Evolutionary conservation across 1,140 invertebrate species (phyloP).

Genomic region (Marisa cornuarietis): DNA sequence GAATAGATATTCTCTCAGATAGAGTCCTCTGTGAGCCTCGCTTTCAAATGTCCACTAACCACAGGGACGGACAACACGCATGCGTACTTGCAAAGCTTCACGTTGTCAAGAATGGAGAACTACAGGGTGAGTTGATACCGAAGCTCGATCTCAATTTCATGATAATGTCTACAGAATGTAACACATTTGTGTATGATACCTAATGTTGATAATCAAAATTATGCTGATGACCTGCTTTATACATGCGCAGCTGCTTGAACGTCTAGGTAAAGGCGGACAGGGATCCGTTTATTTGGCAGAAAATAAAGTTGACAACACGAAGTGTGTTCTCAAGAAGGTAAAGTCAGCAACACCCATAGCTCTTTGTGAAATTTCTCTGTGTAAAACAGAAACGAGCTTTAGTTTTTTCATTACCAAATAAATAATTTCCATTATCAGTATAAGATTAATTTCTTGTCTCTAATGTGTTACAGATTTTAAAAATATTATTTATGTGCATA

Average conservation of each 20-base stretch:
- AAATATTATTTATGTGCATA: neutral
- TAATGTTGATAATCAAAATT: neutral
- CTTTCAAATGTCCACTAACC: neutral
- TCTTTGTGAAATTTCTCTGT: too few relatives aligned
- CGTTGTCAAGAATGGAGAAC: slow-evolving; percentile 61
- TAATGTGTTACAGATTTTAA: neutral
- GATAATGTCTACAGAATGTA: neutral
- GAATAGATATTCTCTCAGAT: too few relatives aligned
- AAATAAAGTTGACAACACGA: slow-evolving; percentile 39
- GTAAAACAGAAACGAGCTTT: too few relatives aligned
- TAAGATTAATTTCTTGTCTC: too few relatives aligned
- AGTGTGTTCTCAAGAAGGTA: slow-evolving; percentile 61
- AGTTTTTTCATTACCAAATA: too few relatives aligned
- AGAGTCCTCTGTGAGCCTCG: too few relatives aligned
- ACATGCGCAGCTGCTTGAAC: slow-evolving; percentile 51
- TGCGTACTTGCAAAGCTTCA: slow-evolving; percentile 46
- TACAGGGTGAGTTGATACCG: slow-evolving; percentile 41
- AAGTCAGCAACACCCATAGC: neutral
- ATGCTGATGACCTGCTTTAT: neutral
- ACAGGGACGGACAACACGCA: slow-evolving; percentile 36
- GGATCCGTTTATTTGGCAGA: slow-evolving; percentile 52
- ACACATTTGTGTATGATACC: neutral
- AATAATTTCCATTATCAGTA: too few relatives aligned
- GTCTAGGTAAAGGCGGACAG: slow-evolving; percentile 56
- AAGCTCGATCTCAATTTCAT: neutral